phyloP scores from a whole-genome alignment of 23 tunicate species.

The Diplosoma virens region DNA sequence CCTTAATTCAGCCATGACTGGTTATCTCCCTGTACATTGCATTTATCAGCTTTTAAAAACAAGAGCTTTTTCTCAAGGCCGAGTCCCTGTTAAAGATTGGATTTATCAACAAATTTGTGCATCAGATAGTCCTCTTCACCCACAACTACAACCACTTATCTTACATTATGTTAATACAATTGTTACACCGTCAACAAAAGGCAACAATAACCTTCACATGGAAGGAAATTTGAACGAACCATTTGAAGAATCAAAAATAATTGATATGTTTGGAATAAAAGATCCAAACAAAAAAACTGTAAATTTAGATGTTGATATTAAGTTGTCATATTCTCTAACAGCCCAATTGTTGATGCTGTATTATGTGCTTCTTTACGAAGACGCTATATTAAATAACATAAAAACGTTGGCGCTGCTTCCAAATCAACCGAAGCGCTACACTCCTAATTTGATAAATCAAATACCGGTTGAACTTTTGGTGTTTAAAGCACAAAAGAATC shows the following conservation, averaged over 20 bases:
- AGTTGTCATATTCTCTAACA: constrained; percentile 38
- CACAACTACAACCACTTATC: constrained; percentile 73
- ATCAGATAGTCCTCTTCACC: constrained; percentile 70
- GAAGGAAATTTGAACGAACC: constrained; percentile 79
- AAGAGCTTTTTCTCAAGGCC: constrained; percentile 69
- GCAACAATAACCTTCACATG: not conserved
- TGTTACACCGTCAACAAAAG: constrained; percentile 67
- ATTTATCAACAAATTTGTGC: constrained; percentile 87
- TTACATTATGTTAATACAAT: constrained; percentile 70
- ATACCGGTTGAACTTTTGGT: constrained; percentile 79
- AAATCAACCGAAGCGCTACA: constrained; percentile 53
- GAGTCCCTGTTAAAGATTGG: constrained; percentile 76
- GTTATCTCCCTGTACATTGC: constrained; percentile 92
- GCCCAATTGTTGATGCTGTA: constrained; percentile 75
- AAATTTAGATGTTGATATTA: not conserved
- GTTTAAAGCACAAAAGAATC: constrained; percentile 67
- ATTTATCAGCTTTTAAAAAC: constrained; percentile 87
- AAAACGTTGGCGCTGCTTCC: constrained; percentile 56
- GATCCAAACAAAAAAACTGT: not conserved
- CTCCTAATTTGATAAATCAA: constrained; percentile 56
- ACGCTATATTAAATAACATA: constrained; percentile 64
- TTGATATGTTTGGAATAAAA: constrained; percentile 36
- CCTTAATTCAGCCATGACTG: constrained; percentile 66
- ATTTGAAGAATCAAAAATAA: constrained; percentile 51
- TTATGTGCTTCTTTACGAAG: constrained; percentile 87